phyloP scores from a whole-genome alignment of 2,113 vertebrate genomes.

The Bothrops jararaca region DNA sequence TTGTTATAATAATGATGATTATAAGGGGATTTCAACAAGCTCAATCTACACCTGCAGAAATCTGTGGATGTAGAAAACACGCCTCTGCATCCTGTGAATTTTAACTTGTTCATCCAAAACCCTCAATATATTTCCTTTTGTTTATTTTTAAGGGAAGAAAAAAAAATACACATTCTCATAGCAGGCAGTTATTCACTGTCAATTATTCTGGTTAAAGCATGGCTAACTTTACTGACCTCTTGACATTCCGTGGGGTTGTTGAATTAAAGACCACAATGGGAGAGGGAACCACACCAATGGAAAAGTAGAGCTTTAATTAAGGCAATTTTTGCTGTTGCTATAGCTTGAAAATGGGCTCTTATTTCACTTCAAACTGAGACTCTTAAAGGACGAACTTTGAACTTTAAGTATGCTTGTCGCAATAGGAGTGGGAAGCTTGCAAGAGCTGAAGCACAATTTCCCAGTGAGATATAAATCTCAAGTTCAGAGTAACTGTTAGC shows the following conservation, averaged over 20 bases:
- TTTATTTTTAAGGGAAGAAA: conserved; percentile 38
- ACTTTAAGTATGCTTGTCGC: neutral
- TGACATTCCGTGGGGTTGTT: conserved; percentile 25
- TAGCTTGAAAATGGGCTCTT: conserved; percentile 37
- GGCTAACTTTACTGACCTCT: conserved; percentile 44
- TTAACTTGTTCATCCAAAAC: neutral
- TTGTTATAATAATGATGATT: neutral
- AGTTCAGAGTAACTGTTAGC: conserved; percentile 12
- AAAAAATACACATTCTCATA: conserved; percentile 22
- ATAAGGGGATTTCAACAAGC: neutral
- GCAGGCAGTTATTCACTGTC: conserved; percentile 37
- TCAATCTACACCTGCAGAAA: neutral
- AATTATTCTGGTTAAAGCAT: conserved; percentile 39
- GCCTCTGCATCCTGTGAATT: neutral
- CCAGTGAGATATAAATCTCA: conserved; percentile 32
- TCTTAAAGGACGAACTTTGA: neutral
- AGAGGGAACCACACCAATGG: neutral
- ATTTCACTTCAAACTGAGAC: conserved; percentile 37
- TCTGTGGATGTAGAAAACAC: neutral
- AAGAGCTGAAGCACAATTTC: conserved; percentile 28
- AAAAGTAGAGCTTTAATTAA: conserved; percentile 53
- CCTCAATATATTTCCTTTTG: neutral
- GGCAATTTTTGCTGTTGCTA: conserved; percentile 13
- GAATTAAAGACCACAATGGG: conserved; percentile 18
- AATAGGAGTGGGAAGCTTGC: conserved; percentile 16